These are phyloP conservation scores for Nannobrachium achirus DNA, from an alignment of 2,113 vertebrate species.

Conservation along the genomic window DNA sequence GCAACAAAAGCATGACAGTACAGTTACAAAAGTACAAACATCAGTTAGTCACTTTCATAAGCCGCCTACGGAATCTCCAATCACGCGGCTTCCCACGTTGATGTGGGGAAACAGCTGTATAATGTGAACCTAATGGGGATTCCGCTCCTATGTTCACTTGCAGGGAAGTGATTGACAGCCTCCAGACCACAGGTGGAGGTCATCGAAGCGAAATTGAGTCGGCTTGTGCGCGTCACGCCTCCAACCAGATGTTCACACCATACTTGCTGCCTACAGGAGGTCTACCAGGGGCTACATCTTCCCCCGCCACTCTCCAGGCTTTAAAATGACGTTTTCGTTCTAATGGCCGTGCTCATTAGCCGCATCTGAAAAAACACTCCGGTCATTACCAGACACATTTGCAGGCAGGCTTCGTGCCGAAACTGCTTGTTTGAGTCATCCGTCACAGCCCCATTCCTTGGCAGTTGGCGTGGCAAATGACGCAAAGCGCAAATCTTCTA, in stretches of 20 bases:
- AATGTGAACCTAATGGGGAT: too few species aligned
- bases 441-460: slow-evolving; percentile 59
- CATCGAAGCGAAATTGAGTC: slow-evolving; percentile 8
- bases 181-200: slow-evolving; percentile 36
- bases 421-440: slow-evolving; percentile 65
- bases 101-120: too few species aligned
- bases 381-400: slow-evolving; percentile 74
- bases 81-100: too few species aligned
- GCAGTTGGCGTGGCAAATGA: slow-evolving; percentile 60
- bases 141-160: too few species aligned
- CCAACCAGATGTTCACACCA: slow-evolving; percentile 46
- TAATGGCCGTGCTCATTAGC: slow-evolving; percentile 80
- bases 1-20: too few species aligned
- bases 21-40: too few species aligned
- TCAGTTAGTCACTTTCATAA: too few species aligned
- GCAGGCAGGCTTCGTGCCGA: slow-evolving; percentile 64
- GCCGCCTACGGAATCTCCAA: too few species aligned
- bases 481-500: slow-evolving; percentile 64
- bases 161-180: slow-evolving; percentile 44
- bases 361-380: slow-evolving; percentile 69
- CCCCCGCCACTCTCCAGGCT: slow-evolving; percentile 61
- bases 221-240: slow-evolving; percentile 15
- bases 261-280: slow-evolving; percentile 42
- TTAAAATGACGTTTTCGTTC: slow-evolving; percentile 76
- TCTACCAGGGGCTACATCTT: slow-evolving; percentile 48